A percentile compares a stretch with the other conserved stretches of the same genome.
Evolutionary conservation across 2,888 invertebrate species (phyloP).

Genomic region (Aporophyla nigra): DNA sequence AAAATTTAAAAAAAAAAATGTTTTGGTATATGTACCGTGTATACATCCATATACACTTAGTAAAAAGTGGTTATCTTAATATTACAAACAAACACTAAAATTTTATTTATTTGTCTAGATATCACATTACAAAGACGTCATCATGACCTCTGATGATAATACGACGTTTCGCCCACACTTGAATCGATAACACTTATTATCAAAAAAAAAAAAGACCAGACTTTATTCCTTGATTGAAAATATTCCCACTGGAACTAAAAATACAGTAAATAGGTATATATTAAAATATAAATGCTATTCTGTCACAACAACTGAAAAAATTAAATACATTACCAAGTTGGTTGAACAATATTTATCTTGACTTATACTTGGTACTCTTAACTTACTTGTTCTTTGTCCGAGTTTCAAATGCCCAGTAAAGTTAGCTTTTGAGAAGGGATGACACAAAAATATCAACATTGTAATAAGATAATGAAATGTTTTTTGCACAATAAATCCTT

Average conservation of each 20-base stretch:
- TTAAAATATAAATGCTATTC: neutral
- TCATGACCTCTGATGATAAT: neutral
- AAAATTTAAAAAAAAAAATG: too few relatives aligned
- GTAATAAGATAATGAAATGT: constrained; percentile 29
- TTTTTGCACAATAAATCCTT: constrained; percentile 20
- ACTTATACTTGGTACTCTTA: constrained; percentile 12
- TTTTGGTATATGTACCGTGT: too few relatives aligned
- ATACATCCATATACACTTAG: too few relatives aligned
- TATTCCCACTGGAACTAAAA: neutral
- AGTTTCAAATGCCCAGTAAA: constrained; percentile 51
- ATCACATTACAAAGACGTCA: neutral
- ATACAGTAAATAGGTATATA: neutral
- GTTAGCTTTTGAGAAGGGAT: constrained; percentile 54
- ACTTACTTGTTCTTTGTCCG: constrained; percentile 41
- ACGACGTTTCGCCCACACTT: neutral
- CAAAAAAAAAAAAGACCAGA: neutral
- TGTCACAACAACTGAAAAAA: constrained; percentile 16
- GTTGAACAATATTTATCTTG: constrained; percentile 31
- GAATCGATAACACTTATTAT: neutral
- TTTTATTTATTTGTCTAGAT: too few relatives aligned
- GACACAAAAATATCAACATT: constrained; percentile 43
- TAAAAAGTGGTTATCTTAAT: too few relatives aligned
- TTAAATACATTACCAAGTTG: constrained; percentile 40
- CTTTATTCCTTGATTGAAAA: neutral
- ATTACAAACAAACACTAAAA: too few relatives aligned